phyloP scores from a whole-genome alignment of 2,797 vertebrate species.

The Lithobates sylvaticus region DNA sequence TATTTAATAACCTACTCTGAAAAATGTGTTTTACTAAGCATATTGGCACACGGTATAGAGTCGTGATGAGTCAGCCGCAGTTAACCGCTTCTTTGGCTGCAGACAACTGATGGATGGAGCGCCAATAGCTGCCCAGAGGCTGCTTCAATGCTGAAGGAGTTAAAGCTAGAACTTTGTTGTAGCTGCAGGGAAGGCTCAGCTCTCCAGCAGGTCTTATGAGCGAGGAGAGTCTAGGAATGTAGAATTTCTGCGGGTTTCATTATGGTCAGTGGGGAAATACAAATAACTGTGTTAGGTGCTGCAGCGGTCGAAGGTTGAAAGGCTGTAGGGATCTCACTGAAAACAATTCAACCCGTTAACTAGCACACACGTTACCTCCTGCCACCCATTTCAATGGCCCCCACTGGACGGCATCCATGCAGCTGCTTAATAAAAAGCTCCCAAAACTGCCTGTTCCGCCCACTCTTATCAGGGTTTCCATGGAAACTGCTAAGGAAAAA shows the following conservation, averaged over 20 bases:
- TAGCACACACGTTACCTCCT: neutral
- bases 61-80: constrained; percentile 21
- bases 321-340: constrained; percentile 23
- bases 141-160: constrained; percentile 15
- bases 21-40: constrained; percentile 45
- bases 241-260: neutral
- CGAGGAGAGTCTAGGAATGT: constrained; percentile 24
- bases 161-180: constrained; percentile 12
- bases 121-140: too few relatives aligned
- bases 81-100: constrained; percentile 19
- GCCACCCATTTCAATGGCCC: constrained; percentile 36
- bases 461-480: constrained; percentile 59
- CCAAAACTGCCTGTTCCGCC: constrained; percentile 52
- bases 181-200: constrained; percentile 31
- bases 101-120: neutral
- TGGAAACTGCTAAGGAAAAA: constrained; percentile 62
- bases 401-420: constrained; percentile 47
- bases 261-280: constrained; percentile 46
- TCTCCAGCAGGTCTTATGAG: constrained; percentile 20
- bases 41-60: constrained; percentile 24
- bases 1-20: constrained; percentile 46
- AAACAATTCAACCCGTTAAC: constrained; percentile 3
- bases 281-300: constrained; percentile 33
- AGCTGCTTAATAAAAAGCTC: constrained; percentile 55
- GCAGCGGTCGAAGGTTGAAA: constrained; percentile 7